Evolutionary conservation across 2,113 vertebrate genomes (phyloP), one percentile per base, ranked within the genome.

Genomic region (Cyanocitta stelleri): DNA sequence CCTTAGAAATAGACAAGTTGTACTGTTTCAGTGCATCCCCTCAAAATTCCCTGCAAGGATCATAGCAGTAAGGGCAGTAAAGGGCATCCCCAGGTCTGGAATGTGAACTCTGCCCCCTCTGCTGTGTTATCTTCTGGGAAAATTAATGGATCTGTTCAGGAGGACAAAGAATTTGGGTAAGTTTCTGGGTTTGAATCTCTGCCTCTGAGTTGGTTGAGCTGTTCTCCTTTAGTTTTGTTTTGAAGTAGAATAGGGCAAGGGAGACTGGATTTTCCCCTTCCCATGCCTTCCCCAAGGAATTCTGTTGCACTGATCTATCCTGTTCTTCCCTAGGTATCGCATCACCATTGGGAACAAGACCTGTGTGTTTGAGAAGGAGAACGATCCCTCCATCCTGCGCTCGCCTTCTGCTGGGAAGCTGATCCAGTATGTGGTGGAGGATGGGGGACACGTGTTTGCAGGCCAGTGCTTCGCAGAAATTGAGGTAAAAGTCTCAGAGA

Each of bases 311-410:
- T 74, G 64, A 23, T 54, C 16, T 74, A 21, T 41, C 32, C 55
- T 1, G 2, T 64, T 73, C 39, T 20, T 44, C 48, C 20, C 59
- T 67, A 99, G 99, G 92, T 99, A 99, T 78, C 99, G 99, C 63
- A 99, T 99, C 95, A 99, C 99, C 7, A 99, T 99, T 51, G 99
- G 99, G 64, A 99, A 99, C 98, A 99, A 99, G 97, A 99, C 99
- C 7, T 99, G 99, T 89, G 99, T 99, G 86, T 99, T 99, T 97
- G 99, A 99, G 93, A 99, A 98, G 97, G 99, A 99, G 95, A 99
- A 99, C 1, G 99, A 99, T 79, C 99, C 99, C 5, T 99, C 99
- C 2, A 98, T 99, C 88, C 97, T 99, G 87, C 98, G 99, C 58
- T 99, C 99, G 0, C 99, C 99, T 3, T 99, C 99, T 0, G 99